Base-by-base conservation (phyloP, 2,797 vertebrate species). In the Microctenopoma lineatum region DNA sequence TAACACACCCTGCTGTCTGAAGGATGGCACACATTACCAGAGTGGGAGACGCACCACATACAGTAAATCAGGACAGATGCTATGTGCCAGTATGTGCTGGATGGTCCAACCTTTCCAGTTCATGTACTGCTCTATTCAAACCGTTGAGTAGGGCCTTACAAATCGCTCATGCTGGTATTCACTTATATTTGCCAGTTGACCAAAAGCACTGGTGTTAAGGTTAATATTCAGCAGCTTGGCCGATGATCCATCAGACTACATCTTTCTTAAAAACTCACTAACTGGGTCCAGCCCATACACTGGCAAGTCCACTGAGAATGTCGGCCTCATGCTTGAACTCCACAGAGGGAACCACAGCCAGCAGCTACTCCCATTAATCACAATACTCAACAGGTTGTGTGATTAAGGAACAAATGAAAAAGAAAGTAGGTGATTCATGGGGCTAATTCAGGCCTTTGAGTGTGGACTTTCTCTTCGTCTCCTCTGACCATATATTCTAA, bases 391-490 rank as follows among this genome's bases (percentile, higher is more conserved):
- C 86, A 80, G 80, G 80, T 85, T 77, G 55, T n/a, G 26, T 85
- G 79, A 90, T 88, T 89, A 91, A 84, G 77, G 66, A 77, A 66
- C 61, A 82, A 88, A 83, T 86, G 79, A 83, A 87, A 81, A 81
- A 84, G 79, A 86, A 84, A 88, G 69, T 25, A 56, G 60, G 60
- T 84, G 89, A 90, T 88, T 86, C 61, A 87, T 84, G 78, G 48
- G 48, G 32, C 73, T 57, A 42, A 66, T 78, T 84, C 84, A 41
- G 60, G 63, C 51, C 66, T 41, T 52, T 71, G 85, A 85, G 72
- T 26, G 18, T 66, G 36, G 78, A 84, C 83, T 87, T 85, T 87
- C 80, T 84, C 74, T 68, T 21, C 2, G 7, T 84, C 75, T 63
- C 73, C 78, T 73, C 59, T 64, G 56, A 59, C 36, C 54, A 26